phyloP scores from a whole-genome alignment of 2,113 vertebrate species.

The Passer montanus region DNA sequence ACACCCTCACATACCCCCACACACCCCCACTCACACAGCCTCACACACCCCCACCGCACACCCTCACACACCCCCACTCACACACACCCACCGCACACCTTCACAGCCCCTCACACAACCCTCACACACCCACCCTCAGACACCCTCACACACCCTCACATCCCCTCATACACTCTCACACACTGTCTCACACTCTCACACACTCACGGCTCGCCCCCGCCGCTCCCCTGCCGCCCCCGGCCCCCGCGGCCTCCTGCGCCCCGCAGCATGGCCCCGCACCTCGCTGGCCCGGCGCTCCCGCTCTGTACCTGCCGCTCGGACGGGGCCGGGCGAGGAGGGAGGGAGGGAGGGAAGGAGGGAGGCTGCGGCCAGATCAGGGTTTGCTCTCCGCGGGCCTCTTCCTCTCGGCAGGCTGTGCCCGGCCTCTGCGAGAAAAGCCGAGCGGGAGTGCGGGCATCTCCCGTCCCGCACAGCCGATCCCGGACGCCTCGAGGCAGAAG shows the following conservation, averaged over 20 bases:
- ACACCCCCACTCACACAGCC: not conserved
- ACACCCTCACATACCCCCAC: too few species aligned
- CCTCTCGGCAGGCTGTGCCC: not conserved
- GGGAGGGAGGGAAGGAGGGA: not conserved
- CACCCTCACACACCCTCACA: too few species aligned
- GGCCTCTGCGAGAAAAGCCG: fast-evolving
- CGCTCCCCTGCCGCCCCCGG: not conserved
- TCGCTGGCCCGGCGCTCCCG: not conserved
- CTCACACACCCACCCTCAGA: not conserved
- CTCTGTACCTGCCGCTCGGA: not conserved
- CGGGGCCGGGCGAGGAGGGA: not conserved
- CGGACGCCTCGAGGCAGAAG: fast-evolving
- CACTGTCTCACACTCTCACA: too few species aligned
- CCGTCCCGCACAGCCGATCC: fast-evolving
- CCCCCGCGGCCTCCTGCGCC: not conserved
- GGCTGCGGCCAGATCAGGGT: not conserved
- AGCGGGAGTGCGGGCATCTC: not conserved
- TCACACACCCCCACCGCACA: not conserved
- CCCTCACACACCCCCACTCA: too few species aligned
- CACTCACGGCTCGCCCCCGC: not conserved
- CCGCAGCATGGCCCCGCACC: not conserved
- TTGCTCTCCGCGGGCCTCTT: too few species aligned
- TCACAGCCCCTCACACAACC: too few species aligned
- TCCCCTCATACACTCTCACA: too few species aligned
- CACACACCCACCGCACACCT: too few species aligned